Conservation (phyloP, 2,113 vertebrate genomes). For the Psilopogon haemacephalus region DNA sequence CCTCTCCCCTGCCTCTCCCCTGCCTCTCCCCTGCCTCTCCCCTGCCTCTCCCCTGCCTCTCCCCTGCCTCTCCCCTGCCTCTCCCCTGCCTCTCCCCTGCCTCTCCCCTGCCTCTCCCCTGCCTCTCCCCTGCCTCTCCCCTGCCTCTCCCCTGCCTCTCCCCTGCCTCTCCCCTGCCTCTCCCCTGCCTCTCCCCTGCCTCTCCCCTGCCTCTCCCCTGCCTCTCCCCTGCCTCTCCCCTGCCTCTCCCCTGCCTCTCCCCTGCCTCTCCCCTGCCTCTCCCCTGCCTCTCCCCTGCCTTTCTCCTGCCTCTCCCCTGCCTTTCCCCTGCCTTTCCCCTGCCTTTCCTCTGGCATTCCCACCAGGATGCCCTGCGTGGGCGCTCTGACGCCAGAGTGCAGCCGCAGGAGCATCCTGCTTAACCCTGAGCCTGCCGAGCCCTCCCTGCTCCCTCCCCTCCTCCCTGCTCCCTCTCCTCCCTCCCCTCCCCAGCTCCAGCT, state of each 20-base stretch:
- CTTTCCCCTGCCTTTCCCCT: too few relatives aligned
- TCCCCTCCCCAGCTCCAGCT: fast-evolving
- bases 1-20: too few relatives aligned
- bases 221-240: too few relatives aligned
- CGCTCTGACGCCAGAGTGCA: neutral
- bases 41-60: neutral
- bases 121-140: neutral
- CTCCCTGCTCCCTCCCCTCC: neutral
- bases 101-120: too few relatives aligned
- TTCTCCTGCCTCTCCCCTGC: too few relatives aligned
- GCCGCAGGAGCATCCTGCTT: neutral
- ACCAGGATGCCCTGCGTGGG: neutral
- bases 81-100: neutral
- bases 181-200: too few relatives aligned
- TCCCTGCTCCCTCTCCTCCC: neutral
- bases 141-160: too few relatives aligned
- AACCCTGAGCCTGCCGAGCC: fast-evolving
- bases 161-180: neutral
- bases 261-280: neutral
- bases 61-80: too few relatives aligned
- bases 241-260: too few relatives aligned
- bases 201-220: neutral
- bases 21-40: too few relatives aligned
- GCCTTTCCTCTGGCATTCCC: neutral
- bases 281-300: too few relatives aligned